Conservation (phyloP, 2,113 vertebrate species). For the Lota lota region DNA sequence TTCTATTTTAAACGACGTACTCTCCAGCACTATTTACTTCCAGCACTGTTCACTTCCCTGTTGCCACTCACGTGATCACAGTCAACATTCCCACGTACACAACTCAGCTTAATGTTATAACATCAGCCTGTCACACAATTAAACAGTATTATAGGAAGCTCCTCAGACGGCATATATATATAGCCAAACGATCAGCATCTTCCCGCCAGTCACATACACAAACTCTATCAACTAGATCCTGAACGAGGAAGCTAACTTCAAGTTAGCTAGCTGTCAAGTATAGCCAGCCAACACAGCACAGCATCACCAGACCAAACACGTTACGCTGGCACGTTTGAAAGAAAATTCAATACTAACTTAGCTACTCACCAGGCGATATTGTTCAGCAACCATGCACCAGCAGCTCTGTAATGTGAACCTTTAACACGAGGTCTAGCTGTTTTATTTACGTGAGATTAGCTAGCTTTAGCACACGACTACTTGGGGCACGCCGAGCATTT, state of each 20-base stretch:
- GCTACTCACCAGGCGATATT: conserved; percentile 34
- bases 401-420: no score
- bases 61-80: conserved; percentile 63
- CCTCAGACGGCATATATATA: no score
- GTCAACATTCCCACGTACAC: conserved; percentile 3
- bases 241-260: conserved; percentile 28
- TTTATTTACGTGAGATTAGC: conserved; percentile 26
- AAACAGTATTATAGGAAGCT: not conserved
- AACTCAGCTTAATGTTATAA: not conserved
- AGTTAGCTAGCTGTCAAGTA: conserved; percentile 47
- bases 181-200: no score
- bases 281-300: conserved; percentile 27
- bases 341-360: no score
- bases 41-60: conserved; percentile 35
- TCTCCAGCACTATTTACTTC: not conserved
- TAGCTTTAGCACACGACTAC: conserved; percentile 52
- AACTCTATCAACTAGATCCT: not conserved
- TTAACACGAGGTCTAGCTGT: not conserved
- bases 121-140: conserved; percentile 3
- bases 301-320: not conserved
- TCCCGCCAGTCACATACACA: no score
- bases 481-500: no score
- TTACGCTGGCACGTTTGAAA: not conserved
- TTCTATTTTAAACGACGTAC: no score
- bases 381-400: not conserved